Base-by-base conservation (phyloP, 2,888 invertebrate species). In the Drosophila nigritarsus region DNA sequence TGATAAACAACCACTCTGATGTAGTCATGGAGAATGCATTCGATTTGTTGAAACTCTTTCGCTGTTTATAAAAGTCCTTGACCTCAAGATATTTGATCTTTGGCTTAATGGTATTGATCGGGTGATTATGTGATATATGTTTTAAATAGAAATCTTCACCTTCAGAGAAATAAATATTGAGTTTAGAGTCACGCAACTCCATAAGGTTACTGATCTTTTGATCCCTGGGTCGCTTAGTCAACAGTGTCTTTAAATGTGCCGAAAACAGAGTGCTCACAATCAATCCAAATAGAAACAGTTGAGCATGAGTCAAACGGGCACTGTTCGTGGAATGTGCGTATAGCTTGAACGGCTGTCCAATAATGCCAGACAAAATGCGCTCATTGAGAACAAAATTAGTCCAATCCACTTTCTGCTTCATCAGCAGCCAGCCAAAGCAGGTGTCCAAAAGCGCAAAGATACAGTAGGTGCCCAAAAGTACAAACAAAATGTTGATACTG, bases 141-240 rank as follows among this genome's bases (percentile, higher is more conserved):
- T 2, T 15, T 30, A 56, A 5, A 38, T 86, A 86, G 40, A 78
- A 82, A 0, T 50, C 53, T 13, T 84, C 89, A 4, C 65, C 51
- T 18, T 75, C 71, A 6, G 74, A 70, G 5, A 86, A 87, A 29
- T 63, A 60, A 0, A 86, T 54, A 24, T 29, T 60, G 0, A 86
- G 49, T 0, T 61, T 30, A 0, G 82, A 75, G 8, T 83, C 65
- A 0, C 42, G 18, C 0, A 85, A 68, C 2, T 82, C 63, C 4
- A 30, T 7, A 0, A 89, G 73, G 6, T 36, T 76, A 13, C 63
- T 62, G 34, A 86, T 69, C 42, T 72, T 65, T 0, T 24, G 65
- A 2, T 74, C 74, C 1, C 75, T 75, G 2, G 89, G 85, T 2
- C 60, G 71, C 42, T 84, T 86, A 5, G 85, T 89, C 0, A 87